Evolutionary conservation across 1,140 invertebrate species (phyloP), one percentile per base, ranked within the genome.

Genomic region (Rhopalosiphum maidis): DNA sequence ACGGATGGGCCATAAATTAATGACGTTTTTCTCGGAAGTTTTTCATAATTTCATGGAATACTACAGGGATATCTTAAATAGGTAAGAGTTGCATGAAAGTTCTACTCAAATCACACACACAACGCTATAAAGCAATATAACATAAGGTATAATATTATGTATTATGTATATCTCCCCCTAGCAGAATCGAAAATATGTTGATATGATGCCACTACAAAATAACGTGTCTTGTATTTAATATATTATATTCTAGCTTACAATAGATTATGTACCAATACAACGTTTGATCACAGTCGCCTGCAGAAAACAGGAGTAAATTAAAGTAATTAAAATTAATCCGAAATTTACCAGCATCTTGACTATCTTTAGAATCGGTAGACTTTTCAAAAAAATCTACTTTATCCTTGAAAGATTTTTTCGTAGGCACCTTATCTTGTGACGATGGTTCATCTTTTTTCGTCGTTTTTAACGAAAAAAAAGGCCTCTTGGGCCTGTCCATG

Each of bases 401-500:
- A 92, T 92, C 68, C 23, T 51, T 92, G 43, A 92, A 37, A 9
- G 91, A 48, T 48, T 92, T 92, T 37, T 83, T 83, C 5, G 82
- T 83, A 18, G 91, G 77, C 30, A 83, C 68, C 22, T 54, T 35
- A 37, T 92, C 91, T 25, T 83, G 55, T 7, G 68, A n/a, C 23
- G 60, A 77, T 2, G 43, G 35, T 37, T 92, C 46, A 25, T 54
- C 91, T 21, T 68, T 83, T 43, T 54, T 55, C 21, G 82, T 11
- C 11, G 48, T 54, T 93, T 93, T 54, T 85, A 37, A 82, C 37
- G 43, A 51, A 35, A 37, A 46, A 41, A 93, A 41, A 30, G 91
- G 48, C 48, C 91, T 83, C 25, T 93, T 93, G 15, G 91, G 48
- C 82, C 91, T 93, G 25, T 93, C 91, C 91, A 93, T 93, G 18